A percentile compares a stretch with the other conserved stretches of the same genome.
phyloP scores from a whole-genome alignment of 2,113 vertebrate species.

The Paramormyrops kingsleyae region DNA sequence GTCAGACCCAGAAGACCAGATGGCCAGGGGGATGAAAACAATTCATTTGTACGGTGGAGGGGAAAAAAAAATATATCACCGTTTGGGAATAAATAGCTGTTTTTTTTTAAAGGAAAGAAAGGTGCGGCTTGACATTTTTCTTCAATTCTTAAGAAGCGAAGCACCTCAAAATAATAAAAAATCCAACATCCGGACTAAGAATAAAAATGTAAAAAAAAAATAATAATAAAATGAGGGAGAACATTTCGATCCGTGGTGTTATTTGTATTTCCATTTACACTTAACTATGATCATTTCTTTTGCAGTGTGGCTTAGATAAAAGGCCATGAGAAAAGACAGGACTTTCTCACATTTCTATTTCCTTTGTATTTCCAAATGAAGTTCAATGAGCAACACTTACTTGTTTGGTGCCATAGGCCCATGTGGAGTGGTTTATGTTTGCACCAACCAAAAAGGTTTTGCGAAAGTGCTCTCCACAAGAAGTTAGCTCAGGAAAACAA shows the following conservation, averaged over 20 bases:
- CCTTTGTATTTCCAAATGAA: neutral
- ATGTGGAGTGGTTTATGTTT: neutral
- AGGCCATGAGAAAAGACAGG: neutral
- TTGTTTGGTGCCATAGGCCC: neutral
- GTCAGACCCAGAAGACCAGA: neutral
- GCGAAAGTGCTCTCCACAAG: neutral
- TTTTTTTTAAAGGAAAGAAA: neutral
- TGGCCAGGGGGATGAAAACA: neutral
- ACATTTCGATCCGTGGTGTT: neutral
- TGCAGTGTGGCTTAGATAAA: neutral
- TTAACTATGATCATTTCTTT: constrained; percentile 2
- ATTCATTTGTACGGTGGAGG: neutral
- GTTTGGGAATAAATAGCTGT: neutral
- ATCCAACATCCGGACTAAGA: neutral
- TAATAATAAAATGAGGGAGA: too few species aligned
- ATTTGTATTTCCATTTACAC: neutral
- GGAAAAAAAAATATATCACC: neutral
- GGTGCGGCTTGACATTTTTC: neutral
- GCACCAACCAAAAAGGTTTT: neutral
- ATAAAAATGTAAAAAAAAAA: neutral
- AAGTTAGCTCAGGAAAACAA: neutral
- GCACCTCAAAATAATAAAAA: neutral
- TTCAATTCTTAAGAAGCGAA: neutral
- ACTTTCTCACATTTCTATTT: neutral
- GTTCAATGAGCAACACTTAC: neutral